Conservation (phyloP, 2,797 vertebrate genomes). For the Sebastolobus alascanus region DNA sequence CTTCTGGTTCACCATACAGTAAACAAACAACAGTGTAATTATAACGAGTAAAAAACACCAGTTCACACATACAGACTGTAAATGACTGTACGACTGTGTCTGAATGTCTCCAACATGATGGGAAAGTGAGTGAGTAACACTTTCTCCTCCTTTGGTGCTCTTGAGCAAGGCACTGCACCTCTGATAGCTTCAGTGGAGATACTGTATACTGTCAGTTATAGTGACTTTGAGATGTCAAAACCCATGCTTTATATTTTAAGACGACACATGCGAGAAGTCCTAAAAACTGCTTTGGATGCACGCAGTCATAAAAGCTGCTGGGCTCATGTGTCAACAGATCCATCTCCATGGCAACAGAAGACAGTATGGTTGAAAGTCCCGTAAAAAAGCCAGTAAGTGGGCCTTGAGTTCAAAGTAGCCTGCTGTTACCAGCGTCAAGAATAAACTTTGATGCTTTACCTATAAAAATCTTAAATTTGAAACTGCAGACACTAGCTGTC, state of each 20-base stretch:
- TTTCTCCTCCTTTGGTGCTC: not conserved
- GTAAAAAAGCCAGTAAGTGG: not conserved
- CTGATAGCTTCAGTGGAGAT: not conserved
- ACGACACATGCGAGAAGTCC: not conserved
- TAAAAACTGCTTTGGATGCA: no score
- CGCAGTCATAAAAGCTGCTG: rapidly evolving
- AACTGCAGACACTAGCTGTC: no score
- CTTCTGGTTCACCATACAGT: conserved; percentile 38
- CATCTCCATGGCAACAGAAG: not conserved
- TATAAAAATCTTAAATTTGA: no score
- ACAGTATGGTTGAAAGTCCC: not conserved
- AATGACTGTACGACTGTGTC: not conserved
- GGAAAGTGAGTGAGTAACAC: not conserved
- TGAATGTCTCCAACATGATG: not conserved
- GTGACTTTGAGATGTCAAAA: not conserved
- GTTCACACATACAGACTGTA: not conserved
- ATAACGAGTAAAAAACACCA: conserved; percentile 2
- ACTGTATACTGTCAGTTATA: no score
- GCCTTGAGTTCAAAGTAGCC: not conserved
- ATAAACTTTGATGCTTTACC: no score
- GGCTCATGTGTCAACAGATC: no score
- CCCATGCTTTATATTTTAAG: not conserved
- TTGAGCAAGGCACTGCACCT: not conserved
- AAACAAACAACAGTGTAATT: conserved; percentile 40
- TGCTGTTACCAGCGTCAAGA: rapidly evolving